A percentile compares a stretch with the other conserved stretches of the same genome.
Conservation (phyloP, 2,113 vertebrate species). For the human region DNA sequence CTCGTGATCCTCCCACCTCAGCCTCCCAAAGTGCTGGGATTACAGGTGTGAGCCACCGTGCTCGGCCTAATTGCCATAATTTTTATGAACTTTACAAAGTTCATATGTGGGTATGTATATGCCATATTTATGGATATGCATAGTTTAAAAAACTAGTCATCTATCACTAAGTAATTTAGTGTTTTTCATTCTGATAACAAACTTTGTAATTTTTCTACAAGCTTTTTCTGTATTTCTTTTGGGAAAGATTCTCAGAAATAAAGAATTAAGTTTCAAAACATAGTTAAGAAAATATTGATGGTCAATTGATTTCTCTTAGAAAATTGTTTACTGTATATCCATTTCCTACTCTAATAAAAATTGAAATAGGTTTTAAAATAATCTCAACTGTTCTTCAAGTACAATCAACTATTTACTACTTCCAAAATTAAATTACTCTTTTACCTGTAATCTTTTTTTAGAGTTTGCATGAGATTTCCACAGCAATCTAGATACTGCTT, state of each 20-base stretch:
- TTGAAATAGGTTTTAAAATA: background rate
- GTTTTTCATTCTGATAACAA: background rate
- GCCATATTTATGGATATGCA: background rate
- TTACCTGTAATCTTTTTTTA: slow-evolving; percentile 97
- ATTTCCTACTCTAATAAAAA: background rate
- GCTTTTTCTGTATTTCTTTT: background rate
- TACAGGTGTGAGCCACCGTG: no score
- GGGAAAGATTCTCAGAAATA: background rate
- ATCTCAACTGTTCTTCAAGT: background rate
- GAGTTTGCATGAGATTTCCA: slow-evolving; percentile 96
- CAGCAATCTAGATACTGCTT: slow-evolving; percentile 96
- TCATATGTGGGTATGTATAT: background rate
- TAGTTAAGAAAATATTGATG: background rate
- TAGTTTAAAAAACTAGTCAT: background rate
- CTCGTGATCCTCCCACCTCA: no score
- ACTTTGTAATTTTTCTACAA: background rate
- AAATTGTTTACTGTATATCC: background rate
- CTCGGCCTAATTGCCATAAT: background rate
- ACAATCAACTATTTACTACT: background rate
- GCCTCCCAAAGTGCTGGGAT: no score
- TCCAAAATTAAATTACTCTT: background rate
- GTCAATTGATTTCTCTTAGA: background rate
- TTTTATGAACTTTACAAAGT: background rate
- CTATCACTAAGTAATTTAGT: background rate
- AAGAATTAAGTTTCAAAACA: background rate